Percentiles rank a stretch among this genome's conserved stretches.
Evolutionary conservation across 23 tunicate genomes (phyloP).

Genomic region (Corella eumyota): DNA sequence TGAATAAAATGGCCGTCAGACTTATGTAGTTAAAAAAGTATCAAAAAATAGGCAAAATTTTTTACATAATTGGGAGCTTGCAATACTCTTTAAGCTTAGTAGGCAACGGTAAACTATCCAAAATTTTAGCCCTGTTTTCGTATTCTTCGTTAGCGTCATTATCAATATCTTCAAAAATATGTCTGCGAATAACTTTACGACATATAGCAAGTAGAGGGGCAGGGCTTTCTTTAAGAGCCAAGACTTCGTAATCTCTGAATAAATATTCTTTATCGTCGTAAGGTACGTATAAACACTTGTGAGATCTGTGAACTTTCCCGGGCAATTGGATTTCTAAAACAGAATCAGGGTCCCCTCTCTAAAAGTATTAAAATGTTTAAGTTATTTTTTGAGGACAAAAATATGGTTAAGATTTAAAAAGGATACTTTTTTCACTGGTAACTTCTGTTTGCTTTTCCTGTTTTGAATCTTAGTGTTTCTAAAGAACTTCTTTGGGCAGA

Average conservation of each 20-base stretch:
- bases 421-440: too few relatives aligned
- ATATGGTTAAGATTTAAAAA: too few relatives aligned
- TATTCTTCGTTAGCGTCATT: background rate
- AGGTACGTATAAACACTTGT: slow-evolving; percentile 71
- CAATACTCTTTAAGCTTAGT: slow-evolving; percentile 51
- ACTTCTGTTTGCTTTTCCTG: too few relatives aligned
- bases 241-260: slow-evolving; percentile 58
- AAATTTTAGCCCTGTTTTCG: slow-evolving; percentile 1
- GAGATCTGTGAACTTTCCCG: slow-evolving; percentile 73
- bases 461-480: too few relatives aligned
- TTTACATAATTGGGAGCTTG: slow-evolving; percentile 8
- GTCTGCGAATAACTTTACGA: background rate
- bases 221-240: slow-evolving; percentile 52
- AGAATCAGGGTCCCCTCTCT: too few relatives aligned
- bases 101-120: slow-evolving; percentile 41
- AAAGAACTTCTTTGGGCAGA: too few relatives aligned
- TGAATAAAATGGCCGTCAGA: too few relatives aligned
- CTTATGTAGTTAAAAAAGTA: too few relatives aligned
- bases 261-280: slow-evolving; percentile 61
- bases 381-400: too few relatives aligned
- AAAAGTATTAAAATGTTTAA: too few relatives aligned
- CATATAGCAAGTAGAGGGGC: slow-evolving; percentile 24
- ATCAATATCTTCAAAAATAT: background rate
- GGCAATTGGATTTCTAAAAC: slow-evolving; percentile 39
- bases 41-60: too few relatives aligned